Evolutionary conservation across 2,888 invertebrate species (phyloP), one percentile per base, ranked within the genome.

Genomic region (Chrysolina oricalcia): DNA sequence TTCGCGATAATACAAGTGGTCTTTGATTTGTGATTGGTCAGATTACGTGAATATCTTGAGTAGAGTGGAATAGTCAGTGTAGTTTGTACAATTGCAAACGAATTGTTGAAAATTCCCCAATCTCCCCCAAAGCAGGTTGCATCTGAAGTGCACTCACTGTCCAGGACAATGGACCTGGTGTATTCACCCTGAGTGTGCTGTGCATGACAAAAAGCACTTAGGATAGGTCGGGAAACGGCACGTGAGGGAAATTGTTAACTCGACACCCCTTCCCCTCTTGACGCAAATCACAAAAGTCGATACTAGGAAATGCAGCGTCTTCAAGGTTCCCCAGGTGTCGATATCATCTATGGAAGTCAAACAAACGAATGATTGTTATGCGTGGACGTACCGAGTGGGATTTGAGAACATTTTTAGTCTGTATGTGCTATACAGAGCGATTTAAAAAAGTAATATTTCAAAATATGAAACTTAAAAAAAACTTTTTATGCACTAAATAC

Each of bases 121-220:
- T 77, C 70, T 43, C 72, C 73, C 75, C 77, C 69, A 65, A 27
- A 50, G 40, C 41, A 53, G 40, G 64, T 50, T 69, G 70, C 76
- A 73, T 78, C 75, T 75, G 70, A 70, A 48, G 71, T 72, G 71
- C 70, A 73, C 48, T 63, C 72, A 73, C 48, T 63, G 74, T 35
- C 66, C 76, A 72, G 83, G 84, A 85, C 85, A 84, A 85, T 85
- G 84, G 84, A 83, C 81, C 79, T 75, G 82, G 85, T 85, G 83
- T 85, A 82, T 86, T 87, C 84, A 86, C 86, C 85, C 84, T 83
- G 81, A 78, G 76, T 84, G 85, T 83, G 86, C 81, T 77, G 64
- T 83, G 86, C 86, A 87, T 87, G 82, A 80, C 81, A 84, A 86
- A 81, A 75, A 72, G 64, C 80, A 77, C 84, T 87, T 86, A 84